These are phyloP conservation scores for Cygnus atratus DNA, from an alignment of 2,113 vertebrate species.

Conservation along the genomic window DNA sequence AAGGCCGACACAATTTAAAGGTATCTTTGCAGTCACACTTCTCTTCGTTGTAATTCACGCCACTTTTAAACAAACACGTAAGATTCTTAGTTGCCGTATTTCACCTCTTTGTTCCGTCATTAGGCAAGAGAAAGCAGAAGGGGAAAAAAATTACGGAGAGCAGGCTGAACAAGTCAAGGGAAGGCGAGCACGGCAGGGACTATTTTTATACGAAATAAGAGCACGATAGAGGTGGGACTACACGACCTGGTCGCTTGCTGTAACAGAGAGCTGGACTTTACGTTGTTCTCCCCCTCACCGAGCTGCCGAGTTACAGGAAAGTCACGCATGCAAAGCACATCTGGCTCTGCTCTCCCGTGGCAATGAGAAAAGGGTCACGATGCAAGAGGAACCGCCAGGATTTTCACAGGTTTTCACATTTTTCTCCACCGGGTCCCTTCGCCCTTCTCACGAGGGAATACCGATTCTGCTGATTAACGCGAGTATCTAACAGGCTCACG, in stretches of 20 bases:
- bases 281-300: not conserved
- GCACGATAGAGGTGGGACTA: not conserved
- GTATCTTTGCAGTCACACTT: not conserved
- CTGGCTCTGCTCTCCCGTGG: not conserved
- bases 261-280: not conserved
- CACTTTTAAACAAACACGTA: not conserved
- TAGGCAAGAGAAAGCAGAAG: not conserved
- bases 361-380: not conserved
- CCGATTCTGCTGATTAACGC: not conserved
- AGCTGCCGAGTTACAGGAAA: not conserved
- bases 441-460: not conserved
- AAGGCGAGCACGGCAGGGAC: not conserved
- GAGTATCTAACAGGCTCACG: not conserved
- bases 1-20: not conserved
- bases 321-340: not conserved
- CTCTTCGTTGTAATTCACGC: not conserved
- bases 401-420: not conserved
- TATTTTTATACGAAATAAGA: not conserved
- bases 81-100: not conserved
- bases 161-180: not conserved
- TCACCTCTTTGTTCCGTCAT: not conserved
- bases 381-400: not conserved
- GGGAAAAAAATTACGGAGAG: not conserved
- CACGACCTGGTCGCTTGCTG: accelerated
- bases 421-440: not conserved